Evolutionary conservation across 2,888 invertebrate species (phyloP).

Genomic region (Platerodrilus igneus): DNA sequence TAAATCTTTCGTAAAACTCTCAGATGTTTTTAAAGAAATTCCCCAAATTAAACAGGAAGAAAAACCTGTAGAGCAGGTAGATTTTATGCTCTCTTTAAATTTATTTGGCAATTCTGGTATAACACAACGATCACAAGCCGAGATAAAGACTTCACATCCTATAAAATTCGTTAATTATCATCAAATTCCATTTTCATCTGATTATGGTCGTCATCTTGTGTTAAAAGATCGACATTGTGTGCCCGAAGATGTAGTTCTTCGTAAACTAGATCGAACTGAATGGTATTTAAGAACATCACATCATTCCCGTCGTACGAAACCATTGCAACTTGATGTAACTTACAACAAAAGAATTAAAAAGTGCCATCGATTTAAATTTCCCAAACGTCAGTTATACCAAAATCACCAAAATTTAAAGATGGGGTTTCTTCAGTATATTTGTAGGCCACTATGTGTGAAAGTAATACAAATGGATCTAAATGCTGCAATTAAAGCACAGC

Average conservation of each 20-base stretch:
- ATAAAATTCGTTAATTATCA: conserved; percentile 24
- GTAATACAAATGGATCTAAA: conserved; percentile 20
- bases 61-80: conserved; percentile 21
- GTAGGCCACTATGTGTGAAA: conserved; percentile 19
- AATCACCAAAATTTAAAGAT: conserved; percentile 18
- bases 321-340: conserved; percentile 11
- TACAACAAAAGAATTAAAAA: conserved; percentile 13
- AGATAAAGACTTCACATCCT: conserved; percentile 13
- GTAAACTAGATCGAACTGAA: conserved; percentile 34
- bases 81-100: conserved; percentile 30
- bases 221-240: conserved; percentile 29
- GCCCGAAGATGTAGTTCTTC: conserved; percentile 28
- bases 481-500: too few species aligned
- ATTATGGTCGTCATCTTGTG: conserved; percentile 35
- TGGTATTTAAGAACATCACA: conserved; percentile 35
- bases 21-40: conserved; percentile 21
- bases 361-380: conserved; percentile 28
- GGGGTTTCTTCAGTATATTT: conserved; percentile 15
- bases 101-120: conserved; percentile 15
- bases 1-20: conserved; percentile 18
- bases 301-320: conserved; percentile 4
- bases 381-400: conserved; percentile 31
- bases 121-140: not conserved
- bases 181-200: conserved; percentile 39
- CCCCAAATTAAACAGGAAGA: conserved; percentile 11